Evolutionary conservation across 2,113 vertebrate species (phyloP).

Genomic region (Cyprinodon variegatus): DNA sequence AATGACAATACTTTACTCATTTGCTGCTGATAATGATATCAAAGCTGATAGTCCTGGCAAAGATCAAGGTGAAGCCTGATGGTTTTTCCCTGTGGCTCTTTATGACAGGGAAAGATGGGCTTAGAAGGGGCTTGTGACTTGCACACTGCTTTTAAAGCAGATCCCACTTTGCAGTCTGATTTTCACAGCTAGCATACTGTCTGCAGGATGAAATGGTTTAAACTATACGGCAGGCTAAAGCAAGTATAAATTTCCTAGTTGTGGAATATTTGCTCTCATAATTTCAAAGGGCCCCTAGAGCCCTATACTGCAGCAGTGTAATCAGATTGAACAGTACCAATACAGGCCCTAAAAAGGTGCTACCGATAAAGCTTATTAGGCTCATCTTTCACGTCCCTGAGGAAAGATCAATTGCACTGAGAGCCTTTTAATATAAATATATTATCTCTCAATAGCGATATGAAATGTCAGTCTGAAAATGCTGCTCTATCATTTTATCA

Average conservation of each 20-base stretch:
- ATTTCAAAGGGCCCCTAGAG: constrained; percentile 71
- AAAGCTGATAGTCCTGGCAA: constrained; percentile 60
- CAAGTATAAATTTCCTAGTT: constrained; percentile 50
- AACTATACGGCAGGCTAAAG: constrained; percentile 38
- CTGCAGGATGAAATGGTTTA: constrained; percentile 40
- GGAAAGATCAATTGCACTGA: constrained; percentile 74
- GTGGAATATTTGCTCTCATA: constrained; percentile 68
- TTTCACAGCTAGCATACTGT: constrained; percentile 44
- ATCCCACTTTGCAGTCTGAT: constrained; percentile 70
- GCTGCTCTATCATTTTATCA: constrained; percentile 62
- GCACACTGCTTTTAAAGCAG: constrained; percentile 71
- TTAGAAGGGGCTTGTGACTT: constrained; percentile 71
- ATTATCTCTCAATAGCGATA: constrained; percentile 69
- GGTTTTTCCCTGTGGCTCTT: constrained; percentile 59
- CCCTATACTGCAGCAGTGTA: constrained; percentile 48
- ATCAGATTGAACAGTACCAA: constrained; percentile 54
- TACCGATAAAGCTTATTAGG: constrained; percentile 61
- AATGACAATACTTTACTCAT: constrained; percentile 66
- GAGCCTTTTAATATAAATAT: constrained; percentile 72
- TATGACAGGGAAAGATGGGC: constrained; percentile 55
- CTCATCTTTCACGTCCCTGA: constrained; percentile 55
- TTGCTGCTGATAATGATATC: constrained; percentile 65
- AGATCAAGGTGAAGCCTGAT: constrained; percentile 73
- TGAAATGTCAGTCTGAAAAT: constrained; percentile 66
- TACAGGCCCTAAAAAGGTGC: constrained; percentile 42